These are phyloP conservation scores for Sigmodon hispidus DNA, from an alignment of 2,113 vertebrate species.

Conservation along the genomic window DNA sequence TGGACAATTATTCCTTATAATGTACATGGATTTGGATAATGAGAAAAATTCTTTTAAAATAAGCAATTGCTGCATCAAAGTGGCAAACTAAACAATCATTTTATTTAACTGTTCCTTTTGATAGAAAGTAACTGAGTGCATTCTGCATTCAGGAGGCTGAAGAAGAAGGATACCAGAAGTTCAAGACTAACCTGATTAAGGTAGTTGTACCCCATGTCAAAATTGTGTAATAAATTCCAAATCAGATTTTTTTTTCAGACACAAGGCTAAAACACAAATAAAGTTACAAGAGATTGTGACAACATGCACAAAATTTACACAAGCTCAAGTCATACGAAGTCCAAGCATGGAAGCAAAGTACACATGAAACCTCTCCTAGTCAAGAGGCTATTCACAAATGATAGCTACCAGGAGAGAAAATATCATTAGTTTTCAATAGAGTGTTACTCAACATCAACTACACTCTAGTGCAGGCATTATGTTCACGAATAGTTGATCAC, in stretches of 20 bases:
- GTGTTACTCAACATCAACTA: neutral
- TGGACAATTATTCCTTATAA: neutral
- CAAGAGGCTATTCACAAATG: neutral
- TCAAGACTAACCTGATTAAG: neutral
- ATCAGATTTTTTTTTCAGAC: neutral
- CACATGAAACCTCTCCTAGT: neutral
- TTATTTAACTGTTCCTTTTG: neutral
- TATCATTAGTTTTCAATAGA: too few species aligned
- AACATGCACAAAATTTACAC: fast-evolving
- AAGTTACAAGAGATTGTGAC: neutral
- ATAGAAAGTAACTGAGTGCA: neutral
- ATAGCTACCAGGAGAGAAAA: neutral
- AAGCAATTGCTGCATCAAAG: neutral
- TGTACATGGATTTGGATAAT: neutral
- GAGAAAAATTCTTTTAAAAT: neutral
- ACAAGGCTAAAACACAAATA: neutral
- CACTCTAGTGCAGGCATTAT: neutral
- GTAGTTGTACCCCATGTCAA: neutral
- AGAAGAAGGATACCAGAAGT: neutral
- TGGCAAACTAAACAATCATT: neutral
- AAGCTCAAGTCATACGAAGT: neutral
- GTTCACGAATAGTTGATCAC: neutral
- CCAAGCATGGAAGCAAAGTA: neutral
- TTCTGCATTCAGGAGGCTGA: too few species aligned
- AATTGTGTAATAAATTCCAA: neutral